Conservation (phyloP, 2,888 invertebrate genomes). For the Acanthosepion pharaonis region DNA sequence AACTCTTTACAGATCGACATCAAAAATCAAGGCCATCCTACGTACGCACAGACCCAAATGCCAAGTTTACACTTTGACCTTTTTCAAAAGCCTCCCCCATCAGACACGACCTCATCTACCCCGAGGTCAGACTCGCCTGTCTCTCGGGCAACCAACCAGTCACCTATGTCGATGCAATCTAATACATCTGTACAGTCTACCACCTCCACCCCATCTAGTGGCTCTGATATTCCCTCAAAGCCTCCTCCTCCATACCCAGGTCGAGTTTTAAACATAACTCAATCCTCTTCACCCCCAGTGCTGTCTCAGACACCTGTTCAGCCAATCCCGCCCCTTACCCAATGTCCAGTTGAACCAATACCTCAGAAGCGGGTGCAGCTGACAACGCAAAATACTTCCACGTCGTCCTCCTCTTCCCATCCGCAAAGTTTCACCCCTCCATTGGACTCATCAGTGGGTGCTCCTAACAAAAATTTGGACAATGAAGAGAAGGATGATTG, state of each 20-base stretch:
- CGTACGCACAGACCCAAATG: slow-evolving; percentile 50
- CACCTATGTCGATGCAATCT: slow-evolving; percentile 73
- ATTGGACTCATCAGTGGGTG: slow-evolving; percentile 41
- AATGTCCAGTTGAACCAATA: slow-evolving; percentile 25
- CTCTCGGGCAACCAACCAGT: slow-evolving; percentile 71
- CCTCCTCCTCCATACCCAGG: slow-evolving; percentile 74
- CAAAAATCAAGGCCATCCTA: slow-evolving; percentile 50
- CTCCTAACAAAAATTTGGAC: not conserved
- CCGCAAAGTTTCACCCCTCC: slow-evolving; percentile 47
- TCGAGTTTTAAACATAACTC: slow-evolving; percentile 45
- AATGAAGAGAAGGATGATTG: not conserved
- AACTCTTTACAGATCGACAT: slow-evolving; percentile 55
- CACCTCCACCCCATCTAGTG: slow-evolving; percentile 73
- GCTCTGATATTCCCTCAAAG: slow-evolving; percentile 72
- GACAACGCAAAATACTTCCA: slow-evolving; percentile 7
- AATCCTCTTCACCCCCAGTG: slow-evolving; percentile 47
- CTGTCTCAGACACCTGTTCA: slow-evolving; percentile 48
- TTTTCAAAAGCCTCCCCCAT: slow-evolving; percentile 44
- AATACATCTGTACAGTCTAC: slow-evolving; percentile 70
- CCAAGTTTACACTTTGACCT: slow-evolving; percentile 53
- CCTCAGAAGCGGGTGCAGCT: not conserved
- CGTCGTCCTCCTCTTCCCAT: slow-evolving; percentile 48
- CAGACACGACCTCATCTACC: slow-evolving; percentile 66
- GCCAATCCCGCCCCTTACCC: slow-evolving; percentile 41
- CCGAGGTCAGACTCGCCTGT: slow-evolving; percentile 72